Evolutionary conservation across 2,888 invertebrate species (phyloP).

Genomic region (Caenorhabditis uteleia): DNA sequence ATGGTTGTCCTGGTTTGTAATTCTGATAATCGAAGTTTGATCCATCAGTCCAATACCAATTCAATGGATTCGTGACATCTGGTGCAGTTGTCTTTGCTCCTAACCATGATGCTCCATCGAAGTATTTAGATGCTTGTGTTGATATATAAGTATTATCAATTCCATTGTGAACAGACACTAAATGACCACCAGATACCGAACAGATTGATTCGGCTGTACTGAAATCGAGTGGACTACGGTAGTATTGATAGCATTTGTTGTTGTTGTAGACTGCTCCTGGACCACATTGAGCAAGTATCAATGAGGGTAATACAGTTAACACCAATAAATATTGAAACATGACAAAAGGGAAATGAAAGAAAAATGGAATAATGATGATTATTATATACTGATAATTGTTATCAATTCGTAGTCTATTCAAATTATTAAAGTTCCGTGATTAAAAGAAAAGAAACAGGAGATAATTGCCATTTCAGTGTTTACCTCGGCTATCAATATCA

Average conservation of each 20-base stretch:
- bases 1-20: slow-evolving; percentile 24
- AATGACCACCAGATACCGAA: slow-evolving; percentile 19
- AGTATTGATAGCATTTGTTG: slow-evolving; percentile 24
- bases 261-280: too few relatives aligned
- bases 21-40: slow-evolving; percentile 30
- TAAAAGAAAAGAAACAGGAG: too few relatives aligned
- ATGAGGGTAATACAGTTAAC: too few relatives aligned
- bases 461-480: too few relatives aligned
- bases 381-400: too few relatives aligned
- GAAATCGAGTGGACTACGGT: slow-evolving; percentile 15
- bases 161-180: slow-evolving; percentile 27
- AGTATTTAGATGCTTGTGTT: slow-evolving; percentile 22
- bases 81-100: slow-evolving; percentile 31
- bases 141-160: slow-evolving; percentile 22
- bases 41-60: slow-evolving; percentile 37
- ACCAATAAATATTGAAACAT: too few relatives aligned
- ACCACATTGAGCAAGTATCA: too few relatives aligned
- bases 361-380: too few relatives aligned
- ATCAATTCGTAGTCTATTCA: too few relatives aligned
- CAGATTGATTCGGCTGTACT: slow-evolving; percentile 28
- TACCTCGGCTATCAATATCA: too few relatives aligned
- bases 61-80: slow-evolving; percentile 31
- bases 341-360: too few relatives aligned
- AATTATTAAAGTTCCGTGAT: too few relatives aligned
- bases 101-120: slow-evolving; percentile 21